Evolutionary conservation across 2,888 invertebrate species (phyloP), one percentile per base, ranked within the genome.

Genomic region (Cynaeus angustus): DNA sequence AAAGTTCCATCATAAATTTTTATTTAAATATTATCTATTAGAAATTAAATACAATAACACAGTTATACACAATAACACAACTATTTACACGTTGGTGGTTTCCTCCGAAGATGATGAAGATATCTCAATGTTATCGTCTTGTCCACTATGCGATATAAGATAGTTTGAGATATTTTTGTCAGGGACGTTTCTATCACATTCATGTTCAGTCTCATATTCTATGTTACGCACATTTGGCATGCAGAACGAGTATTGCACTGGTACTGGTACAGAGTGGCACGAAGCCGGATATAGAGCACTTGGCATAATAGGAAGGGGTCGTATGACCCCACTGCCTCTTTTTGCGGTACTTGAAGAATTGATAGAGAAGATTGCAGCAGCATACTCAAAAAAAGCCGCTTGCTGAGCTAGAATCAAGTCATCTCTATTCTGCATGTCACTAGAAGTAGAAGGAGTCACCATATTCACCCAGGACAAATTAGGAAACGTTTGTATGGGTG

Each of bases 351-450:
- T 68, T 7, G 72, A 68, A 58, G 73, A 71, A 65, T 74, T 75
- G 67, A 72, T 72, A 1, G 75, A 74, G 37, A 74, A 72, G 10
- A 77, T 67, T 2, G 77, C 75, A 6, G 77, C 75, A 0, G 77
- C 77, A 16, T 77, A 77, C 56, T 77, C 75, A 64, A 77, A 75
- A 46, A 77, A 73, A 6, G 81, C 77, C 68, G 82, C 80, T 50
- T 80, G 79, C 9, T 81, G 77, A 59, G 82, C 82, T 81, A 84
- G 83, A 71, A 84, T 79, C 50, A 85, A 78, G 66, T 82, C 79
- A 65, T 86, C 84, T 56, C 66, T 46, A 26, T 62, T 59, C 14
- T 68, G 71, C 8, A 66, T 12, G 8, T 64, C 59, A 10, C 6
- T 59, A 10, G 71, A 61, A 12, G 68, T 65, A n/a, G 68, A 61